Evolutionary conservation across 2,797 vertebrate genomes (phyloP).

Genomic region (Pachyuromys duprasi): DNA sequence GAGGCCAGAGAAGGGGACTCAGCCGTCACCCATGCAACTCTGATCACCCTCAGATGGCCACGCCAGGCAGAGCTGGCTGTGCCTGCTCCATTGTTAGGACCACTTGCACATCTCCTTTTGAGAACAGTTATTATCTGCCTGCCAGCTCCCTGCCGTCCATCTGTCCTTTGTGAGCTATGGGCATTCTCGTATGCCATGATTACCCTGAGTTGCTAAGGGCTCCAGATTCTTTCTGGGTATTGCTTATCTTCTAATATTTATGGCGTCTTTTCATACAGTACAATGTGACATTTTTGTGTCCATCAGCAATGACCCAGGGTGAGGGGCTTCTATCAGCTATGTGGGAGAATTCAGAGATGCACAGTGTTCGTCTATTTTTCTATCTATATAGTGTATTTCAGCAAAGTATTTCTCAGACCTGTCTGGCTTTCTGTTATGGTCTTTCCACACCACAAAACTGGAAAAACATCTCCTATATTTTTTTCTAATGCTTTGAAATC

Average conservation of each 20-base stretch:
- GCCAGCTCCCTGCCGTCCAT: neutral
- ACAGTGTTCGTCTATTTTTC: neutral
- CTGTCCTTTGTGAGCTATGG: neutral
- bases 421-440: neutral
- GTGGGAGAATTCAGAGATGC: neutral
- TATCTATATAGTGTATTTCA: neutral
- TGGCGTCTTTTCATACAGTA: neutral
- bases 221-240: neutral
- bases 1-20: neutral
- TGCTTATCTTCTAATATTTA: neutral
- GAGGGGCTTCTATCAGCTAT: accelerated
- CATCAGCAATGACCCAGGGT: neutral
- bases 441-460: neutral
- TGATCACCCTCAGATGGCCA: neutral
- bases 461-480: neutral
- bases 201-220: neutral
- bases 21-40: accelerated
- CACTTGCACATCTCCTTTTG: neutral
- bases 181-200: accelerated
- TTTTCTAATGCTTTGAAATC: neutral
- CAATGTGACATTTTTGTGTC: neutral
- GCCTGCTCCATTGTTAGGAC: neutral
- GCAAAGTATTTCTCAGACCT: neutral
- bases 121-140: neutral
- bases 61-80: neutral